Conservation (phyloP, 2,113 vertebrate genomes). For the Oryzias javanicus region DNA sequence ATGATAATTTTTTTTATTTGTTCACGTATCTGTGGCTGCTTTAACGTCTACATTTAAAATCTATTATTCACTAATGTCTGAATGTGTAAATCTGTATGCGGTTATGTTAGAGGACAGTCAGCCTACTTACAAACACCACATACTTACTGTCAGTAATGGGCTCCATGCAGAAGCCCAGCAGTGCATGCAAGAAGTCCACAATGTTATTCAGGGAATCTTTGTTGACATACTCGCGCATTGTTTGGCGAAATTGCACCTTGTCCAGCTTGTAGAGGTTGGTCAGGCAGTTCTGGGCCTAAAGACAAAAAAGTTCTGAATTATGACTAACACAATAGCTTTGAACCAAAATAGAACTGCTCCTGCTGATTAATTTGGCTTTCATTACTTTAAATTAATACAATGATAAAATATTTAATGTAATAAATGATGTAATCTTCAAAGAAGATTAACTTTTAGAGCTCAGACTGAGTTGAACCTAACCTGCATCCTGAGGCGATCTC, state of each 20-base stretch:
- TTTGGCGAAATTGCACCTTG: constrained; percentile 95
- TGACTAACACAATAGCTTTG: background rate
- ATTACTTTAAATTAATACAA: too few species aligned
- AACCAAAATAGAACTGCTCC: background rate
- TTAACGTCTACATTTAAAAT: background rate
- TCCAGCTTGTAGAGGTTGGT: constrained; percentile 96
- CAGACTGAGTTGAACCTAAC: constrained; percentile 64
- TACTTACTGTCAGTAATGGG: constrained; percentile 97
- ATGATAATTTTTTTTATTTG: too few species aligned
- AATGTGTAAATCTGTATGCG: background rate
- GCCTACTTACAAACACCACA: constrained; percentile 13
- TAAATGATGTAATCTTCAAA: too few species aligned
- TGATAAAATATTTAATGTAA: too few species aligned
- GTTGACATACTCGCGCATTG: constrained; percentile 97
- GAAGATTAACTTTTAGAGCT: too few species aligned
- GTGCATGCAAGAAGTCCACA: constrained; percentile 98
- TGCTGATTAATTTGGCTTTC: background rate
- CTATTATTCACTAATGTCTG: constrained; percentile 1
- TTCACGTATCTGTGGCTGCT: too few species aligned
- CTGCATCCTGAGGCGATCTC: constrained; percentile 96
- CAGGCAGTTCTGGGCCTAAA: constrained; percentile 94
- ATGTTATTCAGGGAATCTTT: constrained; percentile 99
- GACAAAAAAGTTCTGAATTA: constrained; percentile 1
- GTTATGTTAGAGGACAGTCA: background rate
- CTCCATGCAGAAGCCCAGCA: constrained; percentile 99